Evolutionary conservation across 2,797 vertebrate species (phyloP).

Genomic region (Carapus acus): DNA sequence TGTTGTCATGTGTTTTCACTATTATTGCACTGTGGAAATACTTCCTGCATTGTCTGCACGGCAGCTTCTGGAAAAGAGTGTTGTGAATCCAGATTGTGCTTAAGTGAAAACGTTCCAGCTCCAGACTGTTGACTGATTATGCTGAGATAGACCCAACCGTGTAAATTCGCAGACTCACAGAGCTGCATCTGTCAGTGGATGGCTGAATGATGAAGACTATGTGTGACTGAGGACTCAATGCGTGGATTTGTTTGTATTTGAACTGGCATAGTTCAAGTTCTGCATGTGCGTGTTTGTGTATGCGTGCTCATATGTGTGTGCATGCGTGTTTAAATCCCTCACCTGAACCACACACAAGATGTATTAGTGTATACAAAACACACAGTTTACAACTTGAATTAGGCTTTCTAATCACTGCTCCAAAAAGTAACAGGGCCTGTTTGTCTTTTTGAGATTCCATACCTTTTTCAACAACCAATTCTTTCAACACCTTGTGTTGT

Average conservation of each 20-base stretch:
- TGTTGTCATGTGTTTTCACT: no score
- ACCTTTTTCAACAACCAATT: no score
- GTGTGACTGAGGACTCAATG: neutral
- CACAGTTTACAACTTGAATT: slow-evolving; percentile 56
- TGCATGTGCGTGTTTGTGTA: neutral
- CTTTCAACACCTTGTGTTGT: no score
- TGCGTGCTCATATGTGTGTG: neutral
- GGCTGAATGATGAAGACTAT: slow-evolving; percentile 5
- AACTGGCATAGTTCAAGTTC: neutral
- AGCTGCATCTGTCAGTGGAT: neutral
- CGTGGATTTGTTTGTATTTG: slow-evolving; percentile 11
- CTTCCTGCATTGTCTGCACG: no score
- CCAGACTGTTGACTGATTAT: slow-evolving; percentile 2
- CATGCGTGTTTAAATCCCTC: slow-evolving; percentile 8
- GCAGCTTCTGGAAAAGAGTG: slow-evolving; percentile 7
- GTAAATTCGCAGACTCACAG: neutral
- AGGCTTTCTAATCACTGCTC: no score
- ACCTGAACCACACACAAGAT: slow-evolving; percentile 42
- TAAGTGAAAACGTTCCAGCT: slow-evolving; percentile 4
- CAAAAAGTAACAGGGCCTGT: no score
- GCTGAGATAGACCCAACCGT: no score
- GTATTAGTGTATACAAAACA: slow-evolving; percentile 42
- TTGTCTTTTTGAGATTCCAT: no score
- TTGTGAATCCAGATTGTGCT: neutral
- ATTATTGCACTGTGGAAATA: no score